phyloP scores from a whole-genome alignment of 2,888 invertebrate genomes.

The Anthophora plumipes region DNA sequence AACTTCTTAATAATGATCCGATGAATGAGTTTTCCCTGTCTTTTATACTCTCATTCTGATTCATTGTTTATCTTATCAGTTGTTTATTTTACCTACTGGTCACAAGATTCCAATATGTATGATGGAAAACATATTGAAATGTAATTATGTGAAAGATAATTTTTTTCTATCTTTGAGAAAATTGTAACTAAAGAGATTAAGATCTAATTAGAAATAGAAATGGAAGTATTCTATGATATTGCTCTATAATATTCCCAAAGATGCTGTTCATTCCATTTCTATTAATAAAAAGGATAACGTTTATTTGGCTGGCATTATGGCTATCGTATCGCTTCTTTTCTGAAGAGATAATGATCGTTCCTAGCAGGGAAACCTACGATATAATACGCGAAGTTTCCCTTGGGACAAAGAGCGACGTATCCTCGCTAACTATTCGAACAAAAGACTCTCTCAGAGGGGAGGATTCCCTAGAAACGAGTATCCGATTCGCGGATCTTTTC shows the following conservation, averaged over 20 bases:
- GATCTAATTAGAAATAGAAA: background rate
- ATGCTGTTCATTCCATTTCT: conserved; percentile 36
- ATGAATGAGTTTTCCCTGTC: too few relatives aligned
- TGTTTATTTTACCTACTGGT: too few relatives aligned
- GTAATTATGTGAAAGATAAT: too few relatives aligned
- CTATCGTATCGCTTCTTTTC: conserved; percentile 48
- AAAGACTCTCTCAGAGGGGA: conserved; percentile 70
- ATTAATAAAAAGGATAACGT: conserved; percentile 62
- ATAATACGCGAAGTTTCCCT: conserved; percentile 80
- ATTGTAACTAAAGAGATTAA: background rate
- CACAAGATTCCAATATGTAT: too few relatives aligned
- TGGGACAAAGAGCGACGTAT: conserved; percentile 73
- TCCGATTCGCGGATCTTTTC: conserved; percentile 48
- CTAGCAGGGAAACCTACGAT: conserved; percentile 73
- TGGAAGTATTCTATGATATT: background rate
- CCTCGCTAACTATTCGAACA: conserved; percentile 71
- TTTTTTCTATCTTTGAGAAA: too few relatives aligned
- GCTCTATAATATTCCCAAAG: background rate
- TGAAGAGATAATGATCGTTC: conserved; percentile 82
- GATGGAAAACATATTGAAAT: too few relatives aligned
- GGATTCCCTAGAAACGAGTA: conserved; percentile 66
- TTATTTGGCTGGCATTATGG: conserved; percentile 44
- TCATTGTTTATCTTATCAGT: too few relatives aligned
- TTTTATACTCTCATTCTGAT: too few relatives aligned
- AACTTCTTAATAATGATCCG: too few relatives aligned